These are phyloP conservation scores for Spheniscus humboldti DNA, from an alignment of 2,797 vertebrate genomes.

Conservation along the genomic window DNA sequence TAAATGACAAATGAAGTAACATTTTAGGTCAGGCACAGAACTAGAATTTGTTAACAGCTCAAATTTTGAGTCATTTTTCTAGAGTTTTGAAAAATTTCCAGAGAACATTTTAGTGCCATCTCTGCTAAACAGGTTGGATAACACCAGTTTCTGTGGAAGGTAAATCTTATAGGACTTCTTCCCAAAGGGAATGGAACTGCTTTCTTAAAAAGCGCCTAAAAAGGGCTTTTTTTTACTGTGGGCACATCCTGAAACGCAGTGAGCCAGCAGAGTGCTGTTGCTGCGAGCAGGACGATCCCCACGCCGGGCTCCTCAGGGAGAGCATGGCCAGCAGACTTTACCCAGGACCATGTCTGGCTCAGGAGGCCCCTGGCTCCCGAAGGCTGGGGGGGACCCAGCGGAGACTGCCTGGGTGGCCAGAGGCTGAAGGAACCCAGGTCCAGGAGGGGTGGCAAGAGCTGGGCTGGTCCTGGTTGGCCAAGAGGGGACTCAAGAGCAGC, in stretches of 20 bases:
- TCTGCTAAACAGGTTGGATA: rapidly evolving
- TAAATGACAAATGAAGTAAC: not conserved
- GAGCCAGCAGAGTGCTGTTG: not conserved
- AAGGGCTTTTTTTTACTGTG: not conserved
- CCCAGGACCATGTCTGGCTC: rapidly evolving
- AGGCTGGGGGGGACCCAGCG: rapidly evolving
- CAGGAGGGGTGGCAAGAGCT: rapidly evolving
- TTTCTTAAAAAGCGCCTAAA: not conserved
- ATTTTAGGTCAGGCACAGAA: not conserved
- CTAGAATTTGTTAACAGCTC: not conserved
- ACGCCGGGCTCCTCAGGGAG: rapidly evolving
- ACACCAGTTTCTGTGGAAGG: not conserved
- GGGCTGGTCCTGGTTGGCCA: not conserved
- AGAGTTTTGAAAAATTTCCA: not conserved
- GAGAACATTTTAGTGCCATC: rapidly evolving
- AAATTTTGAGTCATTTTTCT: not conserved
- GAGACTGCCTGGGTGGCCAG: not conserved
- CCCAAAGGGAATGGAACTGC: not conserved
- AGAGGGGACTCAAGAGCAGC: not conserved
- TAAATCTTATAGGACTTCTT: not conserved
- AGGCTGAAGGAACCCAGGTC: not conserved
- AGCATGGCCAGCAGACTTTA: not conserved
- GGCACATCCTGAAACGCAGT: rapidly evolving
- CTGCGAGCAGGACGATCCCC: rapidly evolving
- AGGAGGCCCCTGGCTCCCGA: rapidly evolving